Conservation (phyloP, 1,140 invertebrate genomes). For the Formica selysi region DNA sequence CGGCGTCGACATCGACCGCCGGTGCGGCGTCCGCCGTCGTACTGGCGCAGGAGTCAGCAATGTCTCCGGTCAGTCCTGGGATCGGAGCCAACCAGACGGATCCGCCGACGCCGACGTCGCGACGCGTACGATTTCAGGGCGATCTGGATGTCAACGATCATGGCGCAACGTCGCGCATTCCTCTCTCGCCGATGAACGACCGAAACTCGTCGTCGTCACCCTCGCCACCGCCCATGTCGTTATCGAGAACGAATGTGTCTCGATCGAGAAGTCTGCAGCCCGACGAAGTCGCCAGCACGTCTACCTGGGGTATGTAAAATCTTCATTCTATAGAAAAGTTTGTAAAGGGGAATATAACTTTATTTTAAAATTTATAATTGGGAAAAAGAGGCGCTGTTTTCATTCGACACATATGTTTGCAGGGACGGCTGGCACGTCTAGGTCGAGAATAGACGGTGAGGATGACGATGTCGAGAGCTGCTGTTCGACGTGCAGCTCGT, state of each 20-base stretch:
- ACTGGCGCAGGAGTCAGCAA: slow-evolving; percentile 71
- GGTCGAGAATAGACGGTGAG: slow-evolving; percentile 64
- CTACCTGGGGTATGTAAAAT: slow-evolving; percentile 81
- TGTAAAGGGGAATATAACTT: not conserved
- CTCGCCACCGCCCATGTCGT: slow-evolving; percentile 81
- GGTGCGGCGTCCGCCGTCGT: slow-evolving; percentile 86
- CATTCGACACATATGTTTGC: not conserved
- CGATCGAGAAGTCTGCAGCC: slow-evolving; percentile 83
- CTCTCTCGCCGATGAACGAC: slow-evolving; percentile 82
- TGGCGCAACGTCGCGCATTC: slow-evolving; percentile 74
- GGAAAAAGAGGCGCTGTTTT: not conserved
- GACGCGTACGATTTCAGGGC: slow-evolving; percentile 89
- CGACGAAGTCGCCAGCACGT: slow-evolving; percentile 84
- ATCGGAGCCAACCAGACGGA: slow-evolving; percentile 69
- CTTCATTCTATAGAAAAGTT: not conserved
- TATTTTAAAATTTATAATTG: not conserved
- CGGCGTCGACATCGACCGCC: slow-evolving; percentile 86
- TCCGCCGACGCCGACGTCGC: slow-evolving; percentile 82
- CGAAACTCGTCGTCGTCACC: slow-evolving; percentile 82
- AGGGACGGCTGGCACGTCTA: slow-evolving; percentile 66
- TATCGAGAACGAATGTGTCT: slow-evolving; percentile 79
- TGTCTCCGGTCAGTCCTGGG: slow-evolving; percentile 72
- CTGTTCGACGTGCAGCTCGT: slow-evolving; percentile 95
- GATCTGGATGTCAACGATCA: slow-evolving; percentile 84
- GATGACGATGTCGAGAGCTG: slow-evolving; percentile 91